phyloP scores from a whole-genome alignment of 2,888 invertebrate genomes.

The Macropis europaea region DNA sequence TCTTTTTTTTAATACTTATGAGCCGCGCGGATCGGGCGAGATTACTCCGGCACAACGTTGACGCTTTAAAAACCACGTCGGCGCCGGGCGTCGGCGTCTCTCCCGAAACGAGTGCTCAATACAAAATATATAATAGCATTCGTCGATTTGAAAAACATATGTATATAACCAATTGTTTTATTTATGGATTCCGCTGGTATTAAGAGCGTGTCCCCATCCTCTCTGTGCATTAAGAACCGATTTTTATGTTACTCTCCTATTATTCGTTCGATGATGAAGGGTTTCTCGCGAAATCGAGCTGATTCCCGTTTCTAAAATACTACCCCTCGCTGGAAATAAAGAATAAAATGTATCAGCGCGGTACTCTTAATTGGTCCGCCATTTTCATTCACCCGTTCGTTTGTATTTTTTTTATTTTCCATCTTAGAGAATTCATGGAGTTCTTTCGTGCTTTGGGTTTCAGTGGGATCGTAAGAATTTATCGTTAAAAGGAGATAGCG shows the following conservation, averaged over 20 bases:
- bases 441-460: neutral
- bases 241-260: neutral
- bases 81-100: slow-evolving; percentile 76
- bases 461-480: neutral
- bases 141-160: slow-evolving; percentile 77
- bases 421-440: neutral
- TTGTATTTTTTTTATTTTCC: slow-evolving; percentile 27
- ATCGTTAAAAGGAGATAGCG: neutral
- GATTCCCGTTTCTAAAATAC: slow-evolving; percentile 31
- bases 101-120: slow-evolving; percentile 78
- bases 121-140: slow-evolving; percentile 78
- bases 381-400: slow-evolving; percentile 67
- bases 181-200: slow-evolving; percentile 66
- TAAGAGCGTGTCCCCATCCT: slow-evolving; percentile 12
- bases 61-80: slow-evolving; percentile 75
- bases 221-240: neutral
- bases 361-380: slow-evolving; percentile 75
- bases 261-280: neutral
- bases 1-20: slow-evolving; percentile 69
- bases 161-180: slow-evolving; percentile 74
- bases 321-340: slow-evolving; percentile 50
- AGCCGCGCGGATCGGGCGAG: slow-evolving; percentile 74
- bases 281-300: slow-evolving; percentile 2
- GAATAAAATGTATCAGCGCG: slow-evolving; percentile 70
- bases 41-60: slow-evolving; percentile 71